Evolutionary conservation across 2,888 invertebrate species (phyloP), one percentile per base, ranked within the genome.

Genomic region (Chrysolina haemoptera): DNA sequence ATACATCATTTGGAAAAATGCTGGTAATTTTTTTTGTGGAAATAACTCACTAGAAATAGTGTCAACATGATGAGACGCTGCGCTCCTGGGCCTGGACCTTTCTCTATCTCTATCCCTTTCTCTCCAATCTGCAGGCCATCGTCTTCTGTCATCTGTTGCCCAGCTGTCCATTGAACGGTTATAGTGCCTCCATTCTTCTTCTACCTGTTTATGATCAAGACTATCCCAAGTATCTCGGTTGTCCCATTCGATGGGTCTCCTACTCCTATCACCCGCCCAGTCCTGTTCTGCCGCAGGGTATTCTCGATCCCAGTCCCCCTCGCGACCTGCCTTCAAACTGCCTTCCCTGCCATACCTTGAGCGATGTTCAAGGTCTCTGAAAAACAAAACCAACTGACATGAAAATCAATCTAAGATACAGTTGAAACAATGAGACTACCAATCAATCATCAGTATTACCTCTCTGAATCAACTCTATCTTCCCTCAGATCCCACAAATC

Each of bases 161-260:
- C 88, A 88, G 72, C 82, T 84, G 69, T 88, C 88, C 80, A 86
- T 80, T 1, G 85, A 83, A 14, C 87, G 74, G 62, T 83, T 83
- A 71, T 84, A 84, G 79, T 86, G 86, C 18, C 86, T 79, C 88
- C 88, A 88, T 71, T 88, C 88, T 59, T 88, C 88, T 71, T 88
- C 87, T 18, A 62, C 70, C 75, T 83, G 84, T 68, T 86, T 86
- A 70, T 85, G 85, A 35, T 88, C 88, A 22, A 85, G 76, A 59
- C 77, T 82, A 65, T 88, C 88, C 86, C 88, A 88, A 74, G 84
- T 85, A 62, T 86, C 86, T 55, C 85, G 80, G 59, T 76, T 83
- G 62, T 87, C 90, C 91, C 91, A 91, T 18, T 91, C 90, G 67
- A 86, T 71, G 50, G 89, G 90, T 80, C 91, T 89, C 48, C 91